Evolutionary conservation across 2,888 invertebrate species (phyloP).

Genomic region (Tipula helvola): DNA sequence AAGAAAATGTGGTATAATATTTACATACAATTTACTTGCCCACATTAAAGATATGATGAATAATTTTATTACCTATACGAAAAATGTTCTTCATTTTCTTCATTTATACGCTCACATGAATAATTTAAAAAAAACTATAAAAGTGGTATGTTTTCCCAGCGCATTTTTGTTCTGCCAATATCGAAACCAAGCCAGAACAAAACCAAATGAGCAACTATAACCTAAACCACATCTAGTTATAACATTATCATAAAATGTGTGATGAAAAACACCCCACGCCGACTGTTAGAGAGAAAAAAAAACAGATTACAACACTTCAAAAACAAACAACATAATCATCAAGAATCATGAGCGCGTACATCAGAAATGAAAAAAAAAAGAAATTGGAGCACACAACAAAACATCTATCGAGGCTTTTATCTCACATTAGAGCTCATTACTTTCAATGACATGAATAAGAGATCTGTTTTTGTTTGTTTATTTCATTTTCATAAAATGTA

Average conservation of each 20-base stretch:
- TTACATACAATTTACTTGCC: not conserved
- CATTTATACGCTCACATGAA: not conserved
- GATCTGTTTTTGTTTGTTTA: not conserved
- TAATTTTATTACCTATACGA: not conserved
- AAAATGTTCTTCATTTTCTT: not conserved
- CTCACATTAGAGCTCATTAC: not conserved
- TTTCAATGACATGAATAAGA: constrained; percentile 4
- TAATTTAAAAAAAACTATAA: not conserved
- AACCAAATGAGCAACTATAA: not conserved
- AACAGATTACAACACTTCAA: not conserved
- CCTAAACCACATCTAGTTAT: not conserved
- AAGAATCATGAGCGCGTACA: not conserved
- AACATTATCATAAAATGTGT: not conserved
- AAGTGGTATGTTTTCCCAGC: not conserved
- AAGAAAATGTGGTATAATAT: not conserved
- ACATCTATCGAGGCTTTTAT: not conserved
- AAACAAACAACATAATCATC: not conserved
- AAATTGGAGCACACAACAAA: not conserved
- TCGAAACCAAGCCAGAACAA: not conserved
- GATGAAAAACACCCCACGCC: not conserved
- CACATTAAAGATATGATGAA: not conserved
- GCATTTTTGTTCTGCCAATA: not conserved
- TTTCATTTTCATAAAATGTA: not conserved
- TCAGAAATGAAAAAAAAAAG: not conserved
- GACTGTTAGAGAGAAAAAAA: not conserved